phyloP scores from a whole-genome alignment of 2,888 invertebrate species.

The Actias luna region DNA sequence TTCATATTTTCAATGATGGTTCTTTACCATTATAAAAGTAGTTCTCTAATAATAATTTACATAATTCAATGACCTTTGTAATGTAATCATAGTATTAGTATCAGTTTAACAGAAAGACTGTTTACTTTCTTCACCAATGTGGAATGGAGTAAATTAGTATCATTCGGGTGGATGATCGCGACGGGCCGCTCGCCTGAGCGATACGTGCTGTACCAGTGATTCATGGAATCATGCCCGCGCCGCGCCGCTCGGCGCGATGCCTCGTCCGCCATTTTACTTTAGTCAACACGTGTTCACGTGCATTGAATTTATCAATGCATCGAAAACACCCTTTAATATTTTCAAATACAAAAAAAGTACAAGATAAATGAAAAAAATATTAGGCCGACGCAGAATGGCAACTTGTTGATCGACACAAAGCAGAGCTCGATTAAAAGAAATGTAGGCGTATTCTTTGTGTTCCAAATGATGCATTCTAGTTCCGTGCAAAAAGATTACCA shows the following conservation, averaged over 20 bases:
- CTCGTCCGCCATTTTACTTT: constrained; percentile 73
- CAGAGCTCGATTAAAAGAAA: neutral
- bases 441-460: neutral
- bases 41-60: neutral
- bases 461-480: constrained; percentile 8
- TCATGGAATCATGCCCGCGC: constrained; percentile 30
- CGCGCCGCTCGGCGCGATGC: constrained; percentile 18
- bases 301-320: constrained; percentile 40
- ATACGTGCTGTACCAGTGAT: constrained; percentile 35
- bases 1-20: too few species aligned
- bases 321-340: constrained; percentile 17
- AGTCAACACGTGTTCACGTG: constrained; percentile 70
- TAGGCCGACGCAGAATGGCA: neutral
- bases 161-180: neutral
- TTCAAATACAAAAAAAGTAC: constrained; percentile 4
- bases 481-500: constrained; percentile 25
- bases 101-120: neutral
- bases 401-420: neutral
- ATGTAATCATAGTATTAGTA: too few species aligned
- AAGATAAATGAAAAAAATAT: neutral
- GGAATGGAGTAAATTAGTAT: neutral
- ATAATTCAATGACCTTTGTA: too few species aligned
- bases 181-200: constrained; percentile 15
- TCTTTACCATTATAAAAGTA: too few species aligned
- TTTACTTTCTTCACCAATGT: neutral